Percentiles rank a stretch among this genome's conserved stretches.
Conservation (phyloP, 2,888 invertebrate species). For the Amblyteles armatorius region DNA sequence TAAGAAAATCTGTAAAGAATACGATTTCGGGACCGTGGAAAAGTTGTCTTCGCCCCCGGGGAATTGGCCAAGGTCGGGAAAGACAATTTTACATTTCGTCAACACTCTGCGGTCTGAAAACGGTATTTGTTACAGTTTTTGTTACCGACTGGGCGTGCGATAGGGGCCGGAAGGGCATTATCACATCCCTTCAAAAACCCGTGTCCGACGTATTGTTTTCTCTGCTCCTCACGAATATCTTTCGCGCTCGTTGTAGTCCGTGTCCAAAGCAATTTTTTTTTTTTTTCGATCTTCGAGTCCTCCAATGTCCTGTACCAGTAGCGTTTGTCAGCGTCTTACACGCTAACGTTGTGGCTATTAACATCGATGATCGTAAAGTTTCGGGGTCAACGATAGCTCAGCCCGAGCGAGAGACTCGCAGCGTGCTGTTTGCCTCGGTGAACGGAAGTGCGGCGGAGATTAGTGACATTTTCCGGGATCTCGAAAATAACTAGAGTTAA, state of each 20-base stretch:
- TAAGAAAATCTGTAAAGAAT: not conserved
- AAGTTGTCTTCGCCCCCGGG: too few relatives aligned
- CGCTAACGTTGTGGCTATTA: not conserved
- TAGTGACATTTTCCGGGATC: not conserved
- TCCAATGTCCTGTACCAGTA: not conserved
- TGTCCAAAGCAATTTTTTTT: not conserved
- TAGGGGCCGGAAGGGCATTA: too few relatives aligned
- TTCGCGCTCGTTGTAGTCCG: too few relatives aligned
- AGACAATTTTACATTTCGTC: too few relatives aligned
- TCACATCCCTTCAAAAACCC: too few relatives aligned
- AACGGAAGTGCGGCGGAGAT: not conserved
- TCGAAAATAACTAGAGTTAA: not conserved
- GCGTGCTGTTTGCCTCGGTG: not conserved
- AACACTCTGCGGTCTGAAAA: too few relatives aligned
- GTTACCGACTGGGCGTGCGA: too few relatives aligned
- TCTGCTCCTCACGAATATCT: too few relatives aligned
- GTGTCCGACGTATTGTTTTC: too few relatives aligned
- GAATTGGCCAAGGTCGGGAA: too few relatives aligned
- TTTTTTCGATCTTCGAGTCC: not conserved
- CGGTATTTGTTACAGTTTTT: too few relatives aligned
- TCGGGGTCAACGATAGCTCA: slow-evolving; percentile 36
- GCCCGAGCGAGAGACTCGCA: not conserved
- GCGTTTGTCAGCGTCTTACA: not conserved
- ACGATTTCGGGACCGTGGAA: not conserved
- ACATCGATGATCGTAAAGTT: slow-evolving; percentile 4